Evolutionary conservation across 2,888 invertebrate genomes (phyloP).

Genomic region (Napeogenes inachia): DNA sequence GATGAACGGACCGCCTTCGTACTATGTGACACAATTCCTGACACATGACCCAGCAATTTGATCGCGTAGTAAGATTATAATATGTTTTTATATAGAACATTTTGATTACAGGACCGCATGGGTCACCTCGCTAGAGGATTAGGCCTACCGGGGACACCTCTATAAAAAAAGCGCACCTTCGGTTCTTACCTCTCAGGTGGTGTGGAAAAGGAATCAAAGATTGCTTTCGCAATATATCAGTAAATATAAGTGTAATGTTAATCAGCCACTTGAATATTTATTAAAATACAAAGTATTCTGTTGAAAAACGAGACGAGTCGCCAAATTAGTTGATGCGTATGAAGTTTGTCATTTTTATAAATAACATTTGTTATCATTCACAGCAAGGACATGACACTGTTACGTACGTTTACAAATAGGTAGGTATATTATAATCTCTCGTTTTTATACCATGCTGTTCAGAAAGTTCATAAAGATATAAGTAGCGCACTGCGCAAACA

Average conservation of each 20-base stretch:
- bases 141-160: slow-evolving; percentile 75
- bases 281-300: no score
- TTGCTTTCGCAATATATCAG: not conserved
- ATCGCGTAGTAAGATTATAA: slow-evolving; percentile 9
- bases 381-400: slow-evolving; percentile 58
- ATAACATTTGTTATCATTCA: slow-evolving; percentile 56
- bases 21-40: slow-evolving; percentile 72
- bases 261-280: not conserved
- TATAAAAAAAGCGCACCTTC: slow-evolving; percentile 71
- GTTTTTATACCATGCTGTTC: slow-evolving; percentile 17
- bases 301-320: slow-evolving; percentile 11
- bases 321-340: slow-evolving; percentile 11
- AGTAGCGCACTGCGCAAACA: slow-evolving; percentile 19
- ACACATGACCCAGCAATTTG: slow-evolving; percentile 65
- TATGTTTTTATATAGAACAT: not conserved
- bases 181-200: slow-evolving; percentile 73
- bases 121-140: slow-evolving; percentile 51
- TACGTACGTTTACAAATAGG: slow-evolving; percentile 40
- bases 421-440: slow-evolving; percentile 29
- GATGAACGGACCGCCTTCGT: slow-evolving; percentile 64
- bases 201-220: slow-evolving; percentile 65
- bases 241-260: not conserved
- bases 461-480: slow-evolving; percentile 18
- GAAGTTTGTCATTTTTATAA: slow-evolving; percentile 50
- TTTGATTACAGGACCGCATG: slow-evolving; percentile 7